phyloP scores from a whole-genome alignment of 2,888 invertebrate genomes.

The Sabatieria punctata region DNA sequence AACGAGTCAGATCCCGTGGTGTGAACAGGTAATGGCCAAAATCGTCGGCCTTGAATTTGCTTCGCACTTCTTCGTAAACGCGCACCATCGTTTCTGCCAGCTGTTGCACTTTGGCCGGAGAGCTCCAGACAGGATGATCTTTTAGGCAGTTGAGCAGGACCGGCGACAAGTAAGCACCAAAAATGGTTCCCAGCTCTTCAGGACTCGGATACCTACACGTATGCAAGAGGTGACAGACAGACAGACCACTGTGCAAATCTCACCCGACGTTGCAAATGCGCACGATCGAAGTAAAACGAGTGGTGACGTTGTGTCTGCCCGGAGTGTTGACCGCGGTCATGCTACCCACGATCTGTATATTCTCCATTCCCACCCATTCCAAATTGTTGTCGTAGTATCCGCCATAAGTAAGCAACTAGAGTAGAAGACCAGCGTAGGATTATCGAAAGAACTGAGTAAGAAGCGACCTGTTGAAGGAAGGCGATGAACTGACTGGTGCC shows the following conservation, averaged over 20 bases:
- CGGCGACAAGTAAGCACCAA: slow-evolving; percentile 43
- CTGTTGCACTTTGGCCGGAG: slow-evolving; percentile 41
- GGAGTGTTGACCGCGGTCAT: slow-evolving; percentile 40
- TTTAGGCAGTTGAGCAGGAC: slow-evolving; percentile 35
- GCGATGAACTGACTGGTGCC: slow-evolving; percentile 67
- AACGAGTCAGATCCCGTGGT: slow-evolving; percentile 53
- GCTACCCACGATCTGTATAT: slow-evolving; percentile 48
- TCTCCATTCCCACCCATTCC: slow-evolving; percentile 47
- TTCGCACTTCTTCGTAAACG: slow-evolving; percentile 47
- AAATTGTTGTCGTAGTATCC: slow-evolving; percentile 53
- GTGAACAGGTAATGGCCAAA: slow-evolving; percentile 55
- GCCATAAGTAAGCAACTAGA: slow-evolving; percentile 50
- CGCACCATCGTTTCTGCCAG: slow-evolving; percentile 48
- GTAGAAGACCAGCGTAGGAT: too few species aligned
- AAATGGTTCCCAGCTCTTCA: slow-evolving; percentile 51
- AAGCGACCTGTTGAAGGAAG: slow-evolving; percentile 69
- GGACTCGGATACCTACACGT: slow-evolving; percentile 47
- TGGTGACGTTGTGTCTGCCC: slow-evolving; percentile 39
- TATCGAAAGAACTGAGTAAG: too few species aligned
- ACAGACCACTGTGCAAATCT: slow-evolving; percentile 19
- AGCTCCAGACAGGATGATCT: slow-evolving; percentile 35
- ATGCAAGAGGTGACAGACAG: slow-evolving; percentile 2
- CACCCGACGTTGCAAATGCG: slow-evolving; percentile 44
- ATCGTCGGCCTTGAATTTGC: slow-evolving; percentile 41
- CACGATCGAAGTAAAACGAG: slow-evolving; percentile 41